phyloP scores from a whole-genome alignment of 92 coral and sea anemone species.

The Diadumene lineata region DNA sequence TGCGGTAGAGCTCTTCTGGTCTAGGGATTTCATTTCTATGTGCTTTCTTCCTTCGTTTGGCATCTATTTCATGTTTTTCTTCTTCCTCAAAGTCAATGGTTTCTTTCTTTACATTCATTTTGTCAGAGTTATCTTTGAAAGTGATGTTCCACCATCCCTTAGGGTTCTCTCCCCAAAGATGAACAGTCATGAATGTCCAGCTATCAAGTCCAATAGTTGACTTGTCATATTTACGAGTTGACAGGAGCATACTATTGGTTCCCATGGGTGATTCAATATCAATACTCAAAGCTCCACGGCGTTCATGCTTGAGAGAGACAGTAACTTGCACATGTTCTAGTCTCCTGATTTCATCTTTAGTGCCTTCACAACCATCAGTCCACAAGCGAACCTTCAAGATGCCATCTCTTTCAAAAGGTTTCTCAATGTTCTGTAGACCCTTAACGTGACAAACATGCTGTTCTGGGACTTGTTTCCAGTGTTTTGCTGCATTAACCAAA shows the following conservation, averaged over 20 bases:
- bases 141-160: slow-evolving; percentile 98
- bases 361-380: slow-evolving; percentile 86
- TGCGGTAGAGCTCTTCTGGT: slow-evolving; percentile 4
- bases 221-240: slow-evolving; percentile 99
- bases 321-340: slow-evolving; percentile 92
- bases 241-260: slow-evolving; percentile 94
- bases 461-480: neutral
- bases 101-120: slow-evolving; percentile 29
- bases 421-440: slow-evolving; percentile 91
- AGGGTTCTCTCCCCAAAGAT: slow-evolving; percentile 98
- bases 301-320: slow-evolving; percentile 91
- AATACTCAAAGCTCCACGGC: slow-evolving; percentile 97
- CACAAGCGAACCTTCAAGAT: slow-evolving; percentile 55
- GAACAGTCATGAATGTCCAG: slow-evolving; percentile 99
- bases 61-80: slow-evolving; percentile 70
- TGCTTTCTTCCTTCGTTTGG: slow-evolving; percentile 73
- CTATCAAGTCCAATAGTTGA: slow-evolving; percentile 92
- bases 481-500: neutral
- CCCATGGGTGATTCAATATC: slow-evolving; percentile 97
- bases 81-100: slow-evolving; percentile 84
- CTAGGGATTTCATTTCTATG: slow-evolving; percentile 60
- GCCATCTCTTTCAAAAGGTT: slow-evolving; percentile 91
- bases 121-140: slow-evolving; percentile 79
- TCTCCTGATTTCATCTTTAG: slow-evolving; percentile 76
- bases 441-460: slow-evolving; percentile 16